Base-by-base conservation (phyloP, 2,888 invertebrate genomes). In the Drepanosiphum platanoidis region DNA sequence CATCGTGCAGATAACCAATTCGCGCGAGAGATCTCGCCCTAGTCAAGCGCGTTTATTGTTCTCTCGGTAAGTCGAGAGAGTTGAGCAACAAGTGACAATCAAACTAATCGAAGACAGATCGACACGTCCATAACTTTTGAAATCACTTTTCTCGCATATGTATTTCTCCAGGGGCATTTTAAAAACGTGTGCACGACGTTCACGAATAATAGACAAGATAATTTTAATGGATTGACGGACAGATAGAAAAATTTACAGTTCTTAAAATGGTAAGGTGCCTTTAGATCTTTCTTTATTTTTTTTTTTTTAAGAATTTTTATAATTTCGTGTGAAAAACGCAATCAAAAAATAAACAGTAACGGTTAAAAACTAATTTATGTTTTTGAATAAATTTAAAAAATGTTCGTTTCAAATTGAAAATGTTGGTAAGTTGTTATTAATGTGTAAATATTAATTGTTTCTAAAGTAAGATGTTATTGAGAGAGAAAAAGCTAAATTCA, bases 391-490 rank as follows among this genome's bases (percentile, higher is more conserved):
- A 7, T n/a, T 5, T n/a, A 58, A 61, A 27, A 22, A 32, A 74
- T 32, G 11, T 32, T 3, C 15, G 30, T 52, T 74, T 46, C 52
- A 52, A 74, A 52, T 74, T 74, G 32, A 52, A 75, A 75, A 52
- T 52, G 52, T 74, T 74, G 15, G 32, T 75, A 52, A 52, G 32
- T 75, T n/a, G 32, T 75, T 75, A 52, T 52, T 52, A 74, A 52
- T 52, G 32, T 74, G 32, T 71, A 74, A 74, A 52, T 52, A 52
- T 74, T 52, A 74, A 74, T 52, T 74, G 74, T 52, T 34, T 52
- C 18, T n/a, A 27, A 34, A 61, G 22, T 77, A 39, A 27, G 9
- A 77, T 27, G 18, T 61, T 39, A 78, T 77, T 39, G 64, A 64
- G 30, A 78, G 46, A 46, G 22, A 52, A 72, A 72, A 70, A 22